Base-by-base conservation (phyloP, 1,140 invertebrate genomes). In the Epicauta chinensis region DNA sequence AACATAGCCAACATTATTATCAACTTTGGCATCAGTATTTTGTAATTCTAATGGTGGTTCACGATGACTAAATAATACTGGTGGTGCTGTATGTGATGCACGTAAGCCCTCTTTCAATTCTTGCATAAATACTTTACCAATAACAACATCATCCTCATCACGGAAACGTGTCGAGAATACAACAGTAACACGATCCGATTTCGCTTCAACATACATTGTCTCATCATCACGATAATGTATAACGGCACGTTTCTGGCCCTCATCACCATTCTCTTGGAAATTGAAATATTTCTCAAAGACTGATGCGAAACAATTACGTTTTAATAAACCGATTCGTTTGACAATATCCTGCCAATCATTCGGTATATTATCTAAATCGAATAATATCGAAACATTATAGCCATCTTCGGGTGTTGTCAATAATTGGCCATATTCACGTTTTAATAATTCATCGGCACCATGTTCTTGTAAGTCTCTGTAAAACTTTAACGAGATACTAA, bases 221-320 rank as follows among this genome's bases (percentile, higher is more conserved):
- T 99, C 97, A 81, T 99, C 94, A 72, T 96, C 93, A 68, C 97
- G 81, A 72, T 98, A 99, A 73, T 98, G 91, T 70, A 99, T 98
- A 47, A 99, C 93, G 51, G 97, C 97, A 69, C 92, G 81, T 71
- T 93, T 91, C 56, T 96, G 87, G 7, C 88, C 86, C 68, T 93
- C 86, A 66, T 88, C 83, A 1, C 89, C 91, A 60, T 87, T 81
- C 71, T 95, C 92, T 81, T 99, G 96, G 72, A 94, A 95, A 69
- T 96, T 86, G 75, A 99, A 99, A 77, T 99, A 99, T 68, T 98
- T 97, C 75, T 99, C 94, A 77, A 99, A 99, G 30, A 99, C 95
- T 34, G 96, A 97, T 12, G 96, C 97, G 77, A 99, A 99, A 75
- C 97, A 99, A 74, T 99, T 96, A 64, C 97, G 83, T 73, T 99